phyloP scores from a whole-genome alignment of 1,140 invertebrate genomes.

The Chironomus tepperi region DNA sequence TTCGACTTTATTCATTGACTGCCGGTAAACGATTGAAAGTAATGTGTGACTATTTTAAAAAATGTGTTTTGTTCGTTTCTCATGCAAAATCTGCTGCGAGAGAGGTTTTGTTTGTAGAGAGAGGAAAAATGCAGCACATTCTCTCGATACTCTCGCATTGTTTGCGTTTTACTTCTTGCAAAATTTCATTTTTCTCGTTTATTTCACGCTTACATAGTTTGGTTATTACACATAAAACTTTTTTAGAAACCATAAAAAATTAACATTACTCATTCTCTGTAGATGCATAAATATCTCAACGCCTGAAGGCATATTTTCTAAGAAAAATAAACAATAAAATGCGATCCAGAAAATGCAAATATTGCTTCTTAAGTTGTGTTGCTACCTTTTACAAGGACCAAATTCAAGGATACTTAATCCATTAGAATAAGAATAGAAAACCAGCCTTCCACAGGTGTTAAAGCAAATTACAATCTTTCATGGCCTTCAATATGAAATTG shows the following conservation, averaged over 20 bases:
- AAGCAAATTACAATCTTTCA: neutral
- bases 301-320: neutral
- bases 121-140: neutral
- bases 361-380: neutral
- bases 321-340: neutral
- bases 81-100: neutral
- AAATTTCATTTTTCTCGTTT: neutral
- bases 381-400: no score
- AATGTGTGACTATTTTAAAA: neutral
- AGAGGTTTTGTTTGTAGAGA: neutral
- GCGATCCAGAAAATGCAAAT: neutral
- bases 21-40: neutral
- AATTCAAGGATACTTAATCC: neutral
- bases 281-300: neutral
- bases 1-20: neutral
- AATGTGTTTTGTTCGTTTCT: neutral
- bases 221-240: neutral
- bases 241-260: conserved; percentile 1
- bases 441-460: neutral
- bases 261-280: neutral
- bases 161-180: neutral
- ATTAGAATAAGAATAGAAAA: neutral
- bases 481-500: neutral
- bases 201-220: neutral
- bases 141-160: neutral